These are phyloP conservation scores for Melinaea menophilus DNA, from an alignment of 2,888 invertebrate species.

Conservation along the genomic window DNA sequence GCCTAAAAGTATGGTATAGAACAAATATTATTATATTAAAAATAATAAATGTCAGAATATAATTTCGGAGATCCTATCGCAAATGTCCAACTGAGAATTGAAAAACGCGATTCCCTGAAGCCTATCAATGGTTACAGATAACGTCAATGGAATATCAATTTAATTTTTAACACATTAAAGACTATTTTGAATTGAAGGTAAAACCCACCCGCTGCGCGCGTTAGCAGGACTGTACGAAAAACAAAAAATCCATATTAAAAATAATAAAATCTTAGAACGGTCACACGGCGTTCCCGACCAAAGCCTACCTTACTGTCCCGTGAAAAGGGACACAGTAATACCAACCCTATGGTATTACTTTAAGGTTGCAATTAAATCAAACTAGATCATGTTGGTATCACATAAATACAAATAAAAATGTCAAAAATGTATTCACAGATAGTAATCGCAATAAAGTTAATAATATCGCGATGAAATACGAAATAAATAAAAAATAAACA, in stretches of 20 bases:
- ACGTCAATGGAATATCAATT: conserved; percentile 39
- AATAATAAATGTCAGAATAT: conserved; percentile 22
- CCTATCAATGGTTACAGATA: conserved; percentile 46
- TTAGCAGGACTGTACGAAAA: conserved; percentile 71
- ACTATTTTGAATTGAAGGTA: conserved; percentile 35
- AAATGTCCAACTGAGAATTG: conserved; percentile 56
- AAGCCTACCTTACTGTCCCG: conserved; percentile 39
- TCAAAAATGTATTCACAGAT: conserved; percentile 75
- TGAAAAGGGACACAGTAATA: conserved; percentile 36
- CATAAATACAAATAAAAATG: conserved; percentile 77
- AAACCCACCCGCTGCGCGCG: conserved; percentile 68
- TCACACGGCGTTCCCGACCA: conserved; percentile 62
- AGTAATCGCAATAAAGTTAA: conserved; percentile 75
- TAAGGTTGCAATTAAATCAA: conserved; percentile 34
- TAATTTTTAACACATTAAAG: conserved; percentile 40
- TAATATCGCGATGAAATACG: conserved; percentile 74
- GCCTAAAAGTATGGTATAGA: not conserved
- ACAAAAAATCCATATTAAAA: conserved; percentile 75
- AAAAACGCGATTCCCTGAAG: conserved; percentile 63
- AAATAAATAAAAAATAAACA: conserved; percentile 70
- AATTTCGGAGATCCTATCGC: conserved; percentile 56
- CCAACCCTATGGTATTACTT: conserved; percentile 43
- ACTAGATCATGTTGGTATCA: conserved; percentile 45
- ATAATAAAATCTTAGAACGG: conserved; percentile 75
- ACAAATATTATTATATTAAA: conserved; percentile 17